A percentile compares a stretch with the other conserved stretches of the same genome.
Conservation (phyloP, 2,888 invertebrate genomes). For the Melanophora roralis region DNA sequence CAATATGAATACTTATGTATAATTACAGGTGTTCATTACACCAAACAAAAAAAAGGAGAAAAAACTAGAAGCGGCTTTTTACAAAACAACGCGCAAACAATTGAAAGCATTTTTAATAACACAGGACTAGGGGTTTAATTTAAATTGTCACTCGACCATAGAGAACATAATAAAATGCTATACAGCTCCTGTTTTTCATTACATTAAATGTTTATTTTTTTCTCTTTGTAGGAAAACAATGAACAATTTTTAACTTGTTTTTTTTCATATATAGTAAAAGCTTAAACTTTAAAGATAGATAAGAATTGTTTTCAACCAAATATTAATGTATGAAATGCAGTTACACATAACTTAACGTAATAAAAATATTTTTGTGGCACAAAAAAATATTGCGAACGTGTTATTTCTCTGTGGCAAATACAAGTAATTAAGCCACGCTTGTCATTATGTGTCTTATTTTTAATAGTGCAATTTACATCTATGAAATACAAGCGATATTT, state of each 20-base stretch:
- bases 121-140: constrained; percentile 43
- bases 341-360: constrained; percentile 33
- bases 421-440: constrained; percentile 57
- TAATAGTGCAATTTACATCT: constrained; percentile 46
- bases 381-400: background rate
- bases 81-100: constrained; percentile 18
- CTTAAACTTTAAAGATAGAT: constrained; percentile 43
- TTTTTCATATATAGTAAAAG: constrained; percentile 36
- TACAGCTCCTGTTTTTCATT: constrained; percentile 48
- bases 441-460: constrained; percentile 49
- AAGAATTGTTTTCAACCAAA: background rate
- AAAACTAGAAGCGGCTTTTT: constrained; percentile 38
- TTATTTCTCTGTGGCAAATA: constrained; percentile 11
- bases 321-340: constrained; percentile 16
- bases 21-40: constrained; percentile 60
- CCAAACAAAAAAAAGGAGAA: background rate
- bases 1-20: background rate
- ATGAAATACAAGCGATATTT: constrained; percentile 31
- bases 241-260: background rate
- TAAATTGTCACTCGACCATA: constrained; percentile 60
- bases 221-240: background rate
- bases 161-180: constrained; percentile 25
- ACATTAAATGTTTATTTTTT: background rate
- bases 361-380: constrained; percentile 18
- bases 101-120: constrained; percentile 45